Percentiles rank a stretch among this genome's conserved stretches.
Conservation (phyloP, 2,113 vertebrate species). For the Misgurnus anguillicaudatus region DNA sequence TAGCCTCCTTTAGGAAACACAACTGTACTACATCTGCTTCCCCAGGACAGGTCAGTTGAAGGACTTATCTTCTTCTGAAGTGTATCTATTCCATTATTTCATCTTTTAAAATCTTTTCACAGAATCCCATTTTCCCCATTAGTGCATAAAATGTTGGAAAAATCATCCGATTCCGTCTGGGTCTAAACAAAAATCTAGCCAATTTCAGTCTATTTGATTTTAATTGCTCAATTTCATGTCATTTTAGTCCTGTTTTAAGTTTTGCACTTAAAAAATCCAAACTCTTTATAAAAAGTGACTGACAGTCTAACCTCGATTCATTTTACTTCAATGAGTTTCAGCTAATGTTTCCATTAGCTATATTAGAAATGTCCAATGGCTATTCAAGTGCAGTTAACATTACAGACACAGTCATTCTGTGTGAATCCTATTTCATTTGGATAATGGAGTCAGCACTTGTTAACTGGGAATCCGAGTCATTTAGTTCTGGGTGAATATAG, state of each 20-base stretch:
- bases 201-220: neutral
- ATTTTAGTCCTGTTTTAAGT: neutral
- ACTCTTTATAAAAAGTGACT: neutral
- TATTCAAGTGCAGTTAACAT: neutral
- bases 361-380: neutral
- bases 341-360: neutral
- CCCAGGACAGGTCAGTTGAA: conserved; percentile 69
- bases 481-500: neutral
- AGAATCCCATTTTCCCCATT: no score
- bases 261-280: neutral
- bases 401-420: neutral
- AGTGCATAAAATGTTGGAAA: no score
- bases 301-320: neutral
- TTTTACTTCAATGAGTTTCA: neutral
- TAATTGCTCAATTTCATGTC: neutral
- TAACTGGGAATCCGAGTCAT: neutral
- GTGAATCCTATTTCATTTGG: neutral
- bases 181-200: neutral
- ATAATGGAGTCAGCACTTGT: neutral
- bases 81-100: neutral
- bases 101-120: neutral
- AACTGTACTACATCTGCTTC: conserved; percentile 71
- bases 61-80: neutral
- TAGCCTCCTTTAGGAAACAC: conserved; percentile 76
- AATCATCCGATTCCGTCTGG: neutral